Conservation (phyloP, 2,797 vertebrate species). For the Atherinosoma microstoma region DNA sequence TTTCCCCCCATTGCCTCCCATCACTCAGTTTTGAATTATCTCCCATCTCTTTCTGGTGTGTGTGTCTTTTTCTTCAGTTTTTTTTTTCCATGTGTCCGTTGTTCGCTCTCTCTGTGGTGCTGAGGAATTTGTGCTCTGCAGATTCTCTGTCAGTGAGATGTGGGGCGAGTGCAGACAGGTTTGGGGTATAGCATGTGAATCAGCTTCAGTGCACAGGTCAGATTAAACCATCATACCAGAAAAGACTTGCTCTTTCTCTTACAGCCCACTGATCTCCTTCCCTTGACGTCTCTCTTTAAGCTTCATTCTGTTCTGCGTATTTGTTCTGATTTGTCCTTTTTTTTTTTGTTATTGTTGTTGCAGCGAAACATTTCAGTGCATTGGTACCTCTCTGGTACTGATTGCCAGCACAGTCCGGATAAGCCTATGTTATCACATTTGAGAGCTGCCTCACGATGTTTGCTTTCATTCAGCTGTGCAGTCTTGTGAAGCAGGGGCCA, state of each 20-base stretch:
- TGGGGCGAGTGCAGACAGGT: slow-evolving; percentile 84
- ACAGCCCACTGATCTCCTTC: slow-evolving; percentile 34
- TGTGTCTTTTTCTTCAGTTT: slow-evolving; percentile 13
- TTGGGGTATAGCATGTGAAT: slow-evolving; percentile 77
- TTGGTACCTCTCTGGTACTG: background rate
- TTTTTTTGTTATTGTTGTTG: background rate
- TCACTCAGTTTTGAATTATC: slow-evolving; percentile 70
- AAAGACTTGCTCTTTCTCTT: slow-evolving; percentile 50
- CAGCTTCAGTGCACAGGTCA: slow-evolving; percentile 75
- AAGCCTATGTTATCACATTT: background rate
- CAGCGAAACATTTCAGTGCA: background rate
- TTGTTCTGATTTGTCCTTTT: background rate
- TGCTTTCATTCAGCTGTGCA: slow-evolving; percentile 59
- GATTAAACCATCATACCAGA: slow-evolving; percentile 77
- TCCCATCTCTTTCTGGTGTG: slow-evolving; percentile 49
- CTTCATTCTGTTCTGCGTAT: slow-evolving; percentile 5
- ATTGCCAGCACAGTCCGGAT: slow-evolving; percentile 1
- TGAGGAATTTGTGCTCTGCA: slow-evolving; percentile 77
- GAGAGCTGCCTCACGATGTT: slow-evolving; percentile 31
- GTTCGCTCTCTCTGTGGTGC: slow-evolving; percentile 49
- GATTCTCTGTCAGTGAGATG: slow-evolving; percentile 79
- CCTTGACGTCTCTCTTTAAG: slow-evolving; percentile 20
- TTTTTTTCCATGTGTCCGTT: slow-evolving; percentile 38
- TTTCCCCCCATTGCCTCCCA: slow-evolving; percentile 38
- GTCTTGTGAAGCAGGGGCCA: slow-evolving; percentile 45